Conservation (phyloP, 2,113 vertebrate species). For the Brienomyrus brachyistius region DNA sequence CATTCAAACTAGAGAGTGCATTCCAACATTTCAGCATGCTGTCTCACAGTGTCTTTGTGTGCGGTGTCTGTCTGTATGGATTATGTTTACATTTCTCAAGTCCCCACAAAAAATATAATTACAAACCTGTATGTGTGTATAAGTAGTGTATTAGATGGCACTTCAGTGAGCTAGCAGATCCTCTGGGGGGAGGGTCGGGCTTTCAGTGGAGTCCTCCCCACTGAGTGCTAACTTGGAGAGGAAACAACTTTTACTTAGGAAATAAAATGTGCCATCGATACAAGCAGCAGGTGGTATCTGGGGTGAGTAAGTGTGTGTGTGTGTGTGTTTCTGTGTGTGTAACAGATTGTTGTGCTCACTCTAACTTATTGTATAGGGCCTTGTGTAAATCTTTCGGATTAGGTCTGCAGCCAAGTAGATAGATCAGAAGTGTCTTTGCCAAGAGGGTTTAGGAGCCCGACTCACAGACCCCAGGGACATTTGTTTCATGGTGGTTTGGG, state of each 20-base stretch:
- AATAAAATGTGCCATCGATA: not conserved
- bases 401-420: not conserved
- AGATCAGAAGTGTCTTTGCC: constrained; percentile 1
- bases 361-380: not conserved
- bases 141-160: not conserved
- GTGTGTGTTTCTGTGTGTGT: constrained; percentile 1
- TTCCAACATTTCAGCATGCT: not conserved
- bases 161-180: not conserved
- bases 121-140: not conserved
- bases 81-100: no score
- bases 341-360: not conserved
- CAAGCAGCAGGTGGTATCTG: not conserved
- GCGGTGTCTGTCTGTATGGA: not conserved
- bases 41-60: not conserved
- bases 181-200: not conserved
- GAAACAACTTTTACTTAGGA: constrained; percentile 6
- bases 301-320: not conserved
- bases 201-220: constrained; percentile 9
- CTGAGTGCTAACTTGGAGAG: not conserved
- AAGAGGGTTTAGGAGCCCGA: not conserved
- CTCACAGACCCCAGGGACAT: not conserved
- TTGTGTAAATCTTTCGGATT: constrained; percentile 17
- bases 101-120: no score
- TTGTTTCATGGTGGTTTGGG: not conserved
- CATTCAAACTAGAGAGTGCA: not conserved